Evolutionary conservation across 2,113 vertebrate genomes (phyloP).

Genomic region (Phalacrocorax aristotelis): DNA sequence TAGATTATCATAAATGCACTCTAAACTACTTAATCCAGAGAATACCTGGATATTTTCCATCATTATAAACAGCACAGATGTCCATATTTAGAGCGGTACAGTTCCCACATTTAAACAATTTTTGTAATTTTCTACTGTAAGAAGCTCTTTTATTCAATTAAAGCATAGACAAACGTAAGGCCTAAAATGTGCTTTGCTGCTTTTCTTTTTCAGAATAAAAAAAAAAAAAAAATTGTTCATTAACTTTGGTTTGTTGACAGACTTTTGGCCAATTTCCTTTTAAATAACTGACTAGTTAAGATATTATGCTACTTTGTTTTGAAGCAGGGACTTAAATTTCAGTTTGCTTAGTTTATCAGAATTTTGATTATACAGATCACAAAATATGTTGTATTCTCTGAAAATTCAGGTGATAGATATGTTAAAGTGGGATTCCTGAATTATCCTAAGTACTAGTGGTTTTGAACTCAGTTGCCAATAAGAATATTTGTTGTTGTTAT

Average conservation of each 20-base stretch:
- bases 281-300: neutral
- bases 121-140: neutral
- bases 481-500: neutral
- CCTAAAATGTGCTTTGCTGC: neutral
- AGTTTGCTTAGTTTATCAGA: neutral
- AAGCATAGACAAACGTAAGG: neutral
- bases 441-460: neutral
- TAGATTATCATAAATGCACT: conserved; percentile 5
- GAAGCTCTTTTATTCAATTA: neutral
- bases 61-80: neutral
- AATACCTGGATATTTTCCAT: conserved; percentile 5
- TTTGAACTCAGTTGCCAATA: neutral
- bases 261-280: neutral
- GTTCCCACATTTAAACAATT: neutral
- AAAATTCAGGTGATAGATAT: neutral
- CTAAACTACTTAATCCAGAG: neutral
- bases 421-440: neutral
- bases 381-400: neutral
- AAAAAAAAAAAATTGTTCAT: neutral
- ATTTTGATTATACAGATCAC: neutral
- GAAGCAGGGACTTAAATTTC: neutral
- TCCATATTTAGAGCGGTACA: neutral
- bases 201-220: neutral
- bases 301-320: neutral
- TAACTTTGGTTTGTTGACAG: neutral